phyloP scores from a whole-genome alignment of 2,113 vertebrate species.

The Trogon surrucura region DNA sequence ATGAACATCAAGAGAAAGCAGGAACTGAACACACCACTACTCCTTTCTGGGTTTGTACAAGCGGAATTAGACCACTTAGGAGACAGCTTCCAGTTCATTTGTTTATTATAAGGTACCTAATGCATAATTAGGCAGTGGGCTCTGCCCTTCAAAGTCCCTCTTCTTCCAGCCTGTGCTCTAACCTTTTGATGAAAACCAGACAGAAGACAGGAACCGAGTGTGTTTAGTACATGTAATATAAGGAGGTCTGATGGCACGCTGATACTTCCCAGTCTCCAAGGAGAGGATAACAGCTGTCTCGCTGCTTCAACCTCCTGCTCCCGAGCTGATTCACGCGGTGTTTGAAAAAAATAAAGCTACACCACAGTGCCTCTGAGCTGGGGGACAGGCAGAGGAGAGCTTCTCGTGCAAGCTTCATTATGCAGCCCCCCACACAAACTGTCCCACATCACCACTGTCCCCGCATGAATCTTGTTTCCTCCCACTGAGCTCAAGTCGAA shows the following conservation, averaged over 20 bases:
- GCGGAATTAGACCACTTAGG: neutral
- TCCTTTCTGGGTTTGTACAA: neutral
- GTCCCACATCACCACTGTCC: neutral
- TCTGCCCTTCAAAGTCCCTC: neutral
- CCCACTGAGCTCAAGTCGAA: neutral
- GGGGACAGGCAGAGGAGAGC: neutral
- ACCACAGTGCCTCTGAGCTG: neutral
- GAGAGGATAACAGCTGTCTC: constrained; percentile 37
- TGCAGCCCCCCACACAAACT: neutral
- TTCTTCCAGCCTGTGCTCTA: neutral
- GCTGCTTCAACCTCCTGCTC: constrained; percentile 10
- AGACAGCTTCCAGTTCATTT: neutral
- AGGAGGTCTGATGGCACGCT: constrained; percentile 4
- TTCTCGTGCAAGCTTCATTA: neutral
- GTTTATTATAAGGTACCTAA: neutral
- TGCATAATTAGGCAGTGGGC: neutral
- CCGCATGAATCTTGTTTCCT: neutral
- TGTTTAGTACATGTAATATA: neutral
- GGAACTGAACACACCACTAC: neutral
- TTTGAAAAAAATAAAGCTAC: neutral
- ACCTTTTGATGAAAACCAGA: constrained; percentile 2
- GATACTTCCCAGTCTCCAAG: constrained; percentile 16
- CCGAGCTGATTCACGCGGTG: neutral
- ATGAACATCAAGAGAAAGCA: neutral
- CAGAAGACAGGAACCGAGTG: neutral